Conservation (phyloP, 2,113 vertebrate species). For the Candoia aspera region DNA sequence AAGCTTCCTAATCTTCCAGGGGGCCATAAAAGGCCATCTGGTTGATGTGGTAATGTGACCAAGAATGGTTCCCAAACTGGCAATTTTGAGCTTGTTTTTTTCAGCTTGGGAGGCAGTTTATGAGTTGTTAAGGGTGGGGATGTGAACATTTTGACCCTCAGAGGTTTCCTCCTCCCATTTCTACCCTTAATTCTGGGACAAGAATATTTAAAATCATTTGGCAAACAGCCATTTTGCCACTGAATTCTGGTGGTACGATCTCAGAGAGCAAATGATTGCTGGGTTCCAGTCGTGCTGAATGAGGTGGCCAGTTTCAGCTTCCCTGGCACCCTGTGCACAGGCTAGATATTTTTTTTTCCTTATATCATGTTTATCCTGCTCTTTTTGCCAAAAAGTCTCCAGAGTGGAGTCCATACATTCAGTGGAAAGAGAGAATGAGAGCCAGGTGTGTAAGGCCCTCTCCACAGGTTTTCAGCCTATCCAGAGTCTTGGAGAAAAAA, state of each 20-base stretch:
- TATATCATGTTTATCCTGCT: background rate
- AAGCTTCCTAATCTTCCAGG: background rate
- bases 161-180: background rate
- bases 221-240: background rate
- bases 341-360: background rate
- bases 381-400: background rate
- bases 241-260: background rate
- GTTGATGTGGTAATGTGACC: background rate
- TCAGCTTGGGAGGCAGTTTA: background rate
- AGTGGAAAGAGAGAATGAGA: background rate
- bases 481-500: background rate
- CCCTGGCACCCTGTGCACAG: background rate
- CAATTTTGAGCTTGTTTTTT: background rate
- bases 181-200: background rate
- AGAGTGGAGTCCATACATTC: background rate
- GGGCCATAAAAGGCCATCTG: background rate
- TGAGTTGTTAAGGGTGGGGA: background rate
- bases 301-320: background rate
- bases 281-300: background rate
- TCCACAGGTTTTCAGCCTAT: background rate
- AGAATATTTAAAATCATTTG: background rate
- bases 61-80: background rate
- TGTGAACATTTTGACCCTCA: background rate
- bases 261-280: background rate
- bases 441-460: background rate